These are phyloP conservation scores for Papilio xuthus DNA, from an alignment of 1,140 invertebrate genomes.

Conservation along the genomic window DNA sequence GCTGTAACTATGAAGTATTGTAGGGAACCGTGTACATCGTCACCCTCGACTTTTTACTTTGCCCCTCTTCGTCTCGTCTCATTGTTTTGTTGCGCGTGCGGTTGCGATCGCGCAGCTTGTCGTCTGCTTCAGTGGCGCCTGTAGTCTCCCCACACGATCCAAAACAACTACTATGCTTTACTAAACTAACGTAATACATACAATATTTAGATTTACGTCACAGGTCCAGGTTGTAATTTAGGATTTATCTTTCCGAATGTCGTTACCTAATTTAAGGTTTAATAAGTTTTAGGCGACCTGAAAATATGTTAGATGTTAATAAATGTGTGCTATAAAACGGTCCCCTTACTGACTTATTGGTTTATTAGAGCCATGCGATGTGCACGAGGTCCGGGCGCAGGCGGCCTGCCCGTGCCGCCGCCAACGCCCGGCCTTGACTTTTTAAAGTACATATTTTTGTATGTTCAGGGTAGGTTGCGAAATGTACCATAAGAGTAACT, in stretches of 20 bases:
- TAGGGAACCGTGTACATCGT: constrained; percentile 52
- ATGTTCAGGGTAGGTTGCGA: constrained; percentile 76
- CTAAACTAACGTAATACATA: constrained; percentile 64
- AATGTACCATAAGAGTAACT: constrained; percentile 75
- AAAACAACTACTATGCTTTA: constrained; percentile 56
- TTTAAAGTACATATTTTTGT: constrained; percentile 80
- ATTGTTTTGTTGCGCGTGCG: constrained; percentile 49
- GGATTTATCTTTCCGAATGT: constrained; percentile 73
- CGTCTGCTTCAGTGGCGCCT: constrained; percentile 69
- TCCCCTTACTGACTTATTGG: constrained; percentile 64
- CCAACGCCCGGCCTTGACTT: constrained; percentile 42
- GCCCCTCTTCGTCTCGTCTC: constrained; percentile 39
- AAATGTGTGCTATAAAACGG: constrained; percentile 74
- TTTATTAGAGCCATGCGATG: constrained; percentile 58
- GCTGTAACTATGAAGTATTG: constrained; percentile 69
- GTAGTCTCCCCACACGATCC: constrained; percentile 57
- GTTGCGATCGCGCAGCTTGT: constrained; percentile 69
- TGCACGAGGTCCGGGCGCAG: constrained; percentile 59
- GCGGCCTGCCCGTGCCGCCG: constrained; percentile 44
- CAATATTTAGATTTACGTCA: constrained; percentile 70
- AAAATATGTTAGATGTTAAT: constrained; percentile 73
- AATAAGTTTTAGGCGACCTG: constrained; percentile 70
- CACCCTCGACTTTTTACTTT: constrained; percentile 47
- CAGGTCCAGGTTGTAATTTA: constrained; percentile 79
- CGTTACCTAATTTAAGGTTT: constrained; percentile 76